Base-by-base conservation (phyloP, 2,797 vertebrate species). In the Gymnothorax javanicus region DNA sequence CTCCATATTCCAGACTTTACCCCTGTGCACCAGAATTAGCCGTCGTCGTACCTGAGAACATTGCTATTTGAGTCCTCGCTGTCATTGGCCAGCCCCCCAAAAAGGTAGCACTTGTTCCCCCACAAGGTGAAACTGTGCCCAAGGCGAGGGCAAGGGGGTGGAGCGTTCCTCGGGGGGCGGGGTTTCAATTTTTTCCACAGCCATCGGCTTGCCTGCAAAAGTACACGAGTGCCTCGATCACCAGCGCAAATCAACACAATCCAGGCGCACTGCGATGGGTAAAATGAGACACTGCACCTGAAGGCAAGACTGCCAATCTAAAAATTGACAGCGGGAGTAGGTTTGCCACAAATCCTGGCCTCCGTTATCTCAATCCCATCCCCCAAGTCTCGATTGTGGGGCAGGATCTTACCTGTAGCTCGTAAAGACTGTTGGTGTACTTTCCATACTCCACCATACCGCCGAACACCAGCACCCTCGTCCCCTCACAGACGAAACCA, bases 361-460 rank as follows among this genome's bases (percentile, higher is more conserved):
- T 1, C 23, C 1, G 12, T 17, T 15, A 11, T 20, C 62, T 64
- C 62, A 64, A 17, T 17, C 9, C 11, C 17, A 20, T 23, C 17
- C n/a, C n/a, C n/a, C 8, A 7, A 20, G 23, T n/a, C 67, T 69
- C 23, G 25, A 0, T 9, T 27, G 25, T 11, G 5, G 23, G 2
- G 54, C 4, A 1, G 7, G 8, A 23, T 15, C 4, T 59, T 15
- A 99, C 98, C 97, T 99, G 99, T 79, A 99, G 95, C 90, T 99
- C 99, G 92, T 99, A 99, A 13, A 99, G 92, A 86, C 95, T 97
- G 93, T 96, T 99, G 86, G 96, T 98, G 91, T 99, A 99, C 94
- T 98, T 98, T 87, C 99, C 99, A 90, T 96, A 99, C 94, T 99
- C 98, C 89, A 99, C 96, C 99, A 99, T 99, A 87, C 99, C 99